These are phyloP conservation scores for Himalopsyche tibetana DNA, from an alignment of 2,888 invertebrate species.

Conservation along the genomic window DNA sequence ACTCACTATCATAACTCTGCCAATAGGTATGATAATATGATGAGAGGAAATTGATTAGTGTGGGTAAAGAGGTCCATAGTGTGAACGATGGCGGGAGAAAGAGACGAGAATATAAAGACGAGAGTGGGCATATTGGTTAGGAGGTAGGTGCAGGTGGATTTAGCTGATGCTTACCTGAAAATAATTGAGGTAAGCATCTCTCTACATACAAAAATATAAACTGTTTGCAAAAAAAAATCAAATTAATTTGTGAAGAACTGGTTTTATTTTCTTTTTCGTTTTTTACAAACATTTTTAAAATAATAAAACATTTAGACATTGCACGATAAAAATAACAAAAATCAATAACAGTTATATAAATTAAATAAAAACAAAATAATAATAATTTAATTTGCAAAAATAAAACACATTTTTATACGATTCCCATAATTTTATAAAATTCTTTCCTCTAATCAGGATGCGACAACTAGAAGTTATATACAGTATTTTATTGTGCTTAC, in stretches of 20 bases:
- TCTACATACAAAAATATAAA: not conserved
- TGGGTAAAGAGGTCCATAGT: constrained; percentile 26
- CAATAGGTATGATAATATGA: constrained; percentile 31
- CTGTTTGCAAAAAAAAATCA: not conserved
- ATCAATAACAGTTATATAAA: too few species aligned
- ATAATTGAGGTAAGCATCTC: constrained; percentile 11
- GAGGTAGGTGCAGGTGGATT: not conserved
- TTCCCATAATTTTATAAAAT: too few species aligned
- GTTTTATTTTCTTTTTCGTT: not conserved
- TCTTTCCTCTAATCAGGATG: too few species aligned
- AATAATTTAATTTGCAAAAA: too few species aligned
- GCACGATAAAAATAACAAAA: too few species aligned
- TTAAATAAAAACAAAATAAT: too few species aligned
- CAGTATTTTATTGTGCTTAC: too few species aligned
- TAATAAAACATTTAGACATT: too few species aligned
- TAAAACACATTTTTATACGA: too few species aligned
- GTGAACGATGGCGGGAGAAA: constrained; percentile 8
- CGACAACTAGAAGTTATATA: too few species aligned
- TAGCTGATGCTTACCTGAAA: constrained; percentile 20
- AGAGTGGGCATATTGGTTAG: constrained; percentile 1
- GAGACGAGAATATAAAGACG: not conserved
- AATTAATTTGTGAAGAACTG: not conserved
- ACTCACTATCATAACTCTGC: constrained; percentile 22
- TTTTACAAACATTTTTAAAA: too few species aligned
- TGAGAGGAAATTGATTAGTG: constrained; percentile 34